Base-by-base conservation (phyloP, 2,888 invertebrate species). In the Drosophila putrida region DNA sequence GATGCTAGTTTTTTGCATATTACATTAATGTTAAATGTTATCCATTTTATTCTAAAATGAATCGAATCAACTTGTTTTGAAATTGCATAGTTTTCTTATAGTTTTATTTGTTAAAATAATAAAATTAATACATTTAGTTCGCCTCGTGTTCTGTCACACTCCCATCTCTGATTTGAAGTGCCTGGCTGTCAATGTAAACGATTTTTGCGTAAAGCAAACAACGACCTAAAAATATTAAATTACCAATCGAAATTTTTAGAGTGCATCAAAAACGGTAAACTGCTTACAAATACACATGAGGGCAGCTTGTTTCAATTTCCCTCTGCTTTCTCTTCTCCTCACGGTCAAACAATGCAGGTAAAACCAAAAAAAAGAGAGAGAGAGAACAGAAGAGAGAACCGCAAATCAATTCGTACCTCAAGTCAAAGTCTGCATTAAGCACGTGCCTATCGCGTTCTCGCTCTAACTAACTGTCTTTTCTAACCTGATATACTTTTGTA, bases 141-240 rank as follows among this genome's bases (percentile, higher is more conserved):
- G 4, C 39, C 1, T n/a, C 9, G 9, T 38, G 0, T 5, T 11
- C 8, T 11, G 28, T 11, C 51, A 59, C 31, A 10, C 15, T 13
- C 0, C 33, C 78, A 69, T 78, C 75, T 49, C 78, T 35, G 59
- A 46, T 25, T 4, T 58, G 49, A 61, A 67, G 49, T 47, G 62
- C 50, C 58, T 20, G 8, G 62, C 47, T 61, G 61, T 64, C 68
- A 75, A 78, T 79, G 85, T 76, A 83, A 80, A 78, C 78, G 72
- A 80, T 74, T 79, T 74, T 87, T 80, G 79, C 90, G 84, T 83
- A 83, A 90, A 83, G 73, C 70, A 90, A 90, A 83, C 86, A 83
- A 10, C 20, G 51, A 36, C 51, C 59, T 68, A 46, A 90, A 90
- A 90, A 86, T 91, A 91, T 90, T 90, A 63, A 71, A 78, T 90